Percentiles rank a stretch among this genome's conserved stretches.
These are phyloP conservation scores for Drosophila triauraria DNA, from an alignment of 1,140 invertebrate species.

Conservation along the genomic window DNA sequence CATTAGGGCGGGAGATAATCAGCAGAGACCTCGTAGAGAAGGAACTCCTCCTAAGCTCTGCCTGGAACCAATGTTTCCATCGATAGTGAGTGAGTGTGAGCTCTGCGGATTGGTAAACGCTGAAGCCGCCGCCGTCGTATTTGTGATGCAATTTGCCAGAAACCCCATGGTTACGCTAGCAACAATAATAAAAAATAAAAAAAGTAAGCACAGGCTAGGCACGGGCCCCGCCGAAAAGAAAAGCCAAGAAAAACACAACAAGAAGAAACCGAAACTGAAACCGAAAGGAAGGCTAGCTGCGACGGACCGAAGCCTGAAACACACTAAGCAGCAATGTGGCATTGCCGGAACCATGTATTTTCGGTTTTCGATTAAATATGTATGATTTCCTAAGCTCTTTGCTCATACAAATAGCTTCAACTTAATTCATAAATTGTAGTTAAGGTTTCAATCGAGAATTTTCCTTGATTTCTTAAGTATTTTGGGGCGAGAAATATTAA, in stretches of 20 bases:
- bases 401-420: no score
- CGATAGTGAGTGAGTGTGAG: slow-evolving; percentile 1
- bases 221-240: slow-evolving; percentile 1
- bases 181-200: slow-evolving; percentile 6
- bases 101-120: slow-evolving; percentile 59
- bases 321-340: slow-evolving; percentile 6
- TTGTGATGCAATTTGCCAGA: slow-evolving; percentile 75
- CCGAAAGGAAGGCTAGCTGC: slow-evolving; percentile 23
- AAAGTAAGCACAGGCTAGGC: background rate
- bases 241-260: slow-evolving; percentile 15
- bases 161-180: slow-evolving; percentile 68
- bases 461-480: background rate
- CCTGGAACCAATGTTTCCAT: background rate
- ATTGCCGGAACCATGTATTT: slow-evolving; percentile 1
- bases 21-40: background rate
- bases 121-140: slow-evolving; percentile 23
- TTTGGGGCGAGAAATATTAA: background rate
- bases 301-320: slow-evolving; percentile 16
- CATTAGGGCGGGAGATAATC: slow-evolving; percentile 32
- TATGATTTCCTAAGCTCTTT: slow-evolving; percentile 5
- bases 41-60: slow-evolving; percentile 1
- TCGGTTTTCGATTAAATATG: background rate
- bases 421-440: no score
- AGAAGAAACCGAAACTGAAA: slow-evolving; percentile 7
- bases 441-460: no score